Percentiles rank a stretch among this genome's conserved stretches.
Evolutionary conservation across 1,140 invertebrate genomes (phyloP).

Genomic region (Macrosteles quadrilineatus): DNA sequence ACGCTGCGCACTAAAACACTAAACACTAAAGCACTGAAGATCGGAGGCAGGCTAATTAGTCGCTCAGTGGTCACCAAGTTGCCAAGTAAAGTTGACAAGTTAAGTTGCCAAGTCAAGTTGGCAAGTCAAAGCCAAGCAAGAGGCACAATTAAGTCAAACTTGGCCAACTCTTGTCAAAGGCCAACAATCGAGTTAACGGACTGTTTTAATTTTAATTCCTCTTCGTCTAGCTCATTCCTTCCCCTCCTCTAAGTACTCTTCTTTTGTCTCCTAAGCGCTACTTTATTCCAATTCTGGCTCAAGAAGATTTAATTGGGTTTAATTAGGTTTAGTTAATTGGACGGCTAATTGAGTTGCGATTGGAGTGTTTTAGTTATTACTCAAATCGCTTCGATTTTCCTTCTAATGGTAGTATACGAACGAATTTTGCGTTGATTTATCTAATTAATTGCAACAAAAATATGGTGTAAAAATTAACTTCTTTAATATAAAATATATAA

Average conservation of each 20-base stretch:
- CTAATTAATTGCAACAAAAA: no score
- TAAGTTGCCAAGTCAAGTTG: no score
- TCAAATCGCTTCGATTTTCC: neutral
- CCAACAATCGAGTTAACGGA: neutral
- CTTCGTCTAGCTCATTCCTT: neutral
- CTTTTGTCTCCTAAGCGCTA: neutral
- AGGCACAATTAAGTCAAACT: slow-evolving; percentile 5
- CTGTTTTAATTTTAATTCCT: neutral
- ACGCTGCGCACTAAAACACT: no score
- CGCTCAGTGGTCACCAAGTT: slow-evolving; percentile 1
- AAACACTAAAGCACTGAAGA: no score
- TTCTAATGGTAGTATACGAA: neutral
- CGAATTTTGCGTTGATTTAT: no score
- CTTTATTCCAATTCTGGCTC: slow-evolving; percentile 8
- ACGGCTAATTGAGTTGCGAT: neutral
- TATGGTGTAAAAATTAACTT: no score
- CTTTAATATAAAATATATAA: no score
- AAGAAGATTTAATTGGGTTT: neutral
- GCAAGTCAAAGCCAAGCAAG: neutral
- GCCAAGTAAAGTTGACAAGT: slow-evolving; percentile 1
- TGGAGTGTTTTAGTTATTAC: slow-evolving; percentile 7
- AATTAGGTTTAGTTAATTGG: slow-evolving; percentile 1
- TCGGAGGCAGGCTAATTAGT: neutral
- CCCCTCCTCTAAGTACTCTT: neutral
- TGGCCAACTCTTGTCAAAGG: neutral